A percentile compares a stretch with the other conserved stretches of the same genome.
Evolutionary conservation across 2,113 vertebrate genomes (phyloP).

Genomic region (Rhinichthys klamathensis): DNA sequence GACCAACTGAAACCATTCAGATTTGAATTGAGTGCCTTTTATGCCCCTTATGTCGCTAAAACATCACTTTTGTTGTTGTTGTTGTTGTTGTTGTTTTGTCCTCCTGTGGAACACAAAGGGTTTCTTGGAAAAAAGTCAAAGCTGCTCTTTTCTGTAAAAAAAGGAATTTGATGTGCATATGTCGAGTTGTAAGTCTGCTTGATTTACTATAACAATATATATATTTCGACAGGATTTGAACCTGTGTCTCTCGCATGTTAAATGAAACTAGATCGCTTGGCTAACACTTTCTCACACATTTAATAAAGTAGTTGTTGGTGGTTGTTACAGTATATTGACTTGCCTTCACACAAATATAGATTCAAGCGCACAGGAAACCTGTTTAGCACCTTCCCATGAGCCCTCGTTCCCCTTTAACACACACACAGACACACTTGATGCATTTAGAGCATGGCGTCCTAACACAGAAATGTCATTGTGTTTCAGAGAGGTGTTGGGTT

Average conservation of each 20-base stretch:
- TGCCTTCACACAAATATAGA: not conserved
- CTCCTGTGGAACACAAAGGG: not conserved
- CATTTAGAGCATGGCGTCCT: slow-evolving; percentile 3
- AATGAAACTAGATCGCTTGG: not conserved
- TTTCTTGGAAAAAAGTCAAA: not conserved
- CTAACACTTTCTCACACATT: not conserved
- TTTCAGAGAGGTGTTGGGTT: slow-evolving; percentile 20
- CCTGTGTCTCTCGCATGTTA: not conserved
- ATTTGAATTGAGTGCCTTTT: too few relatives aligned
- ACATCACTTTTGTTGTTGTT: not conserved
- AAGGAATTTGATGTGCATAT: not conserved
- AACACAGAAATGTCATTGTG: slow-evolving; percentile 15
- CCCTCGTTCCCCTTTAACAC: not conserved
- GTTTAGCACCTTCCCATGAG: slow-evolving; percentile 8
- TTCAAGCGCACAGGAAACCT: not conserved
- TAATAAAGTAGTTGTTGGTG: not conserved
- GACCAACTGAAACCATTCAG: too few relatives aligned
- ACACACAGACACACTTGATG: slow-evolving; percentile 9
- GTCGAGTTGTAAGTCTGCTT: not conserved
- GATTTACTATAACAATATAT: not conserved
- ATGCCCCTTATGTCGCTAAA: not conserved
- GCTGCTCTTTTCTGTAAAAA: not conserved
- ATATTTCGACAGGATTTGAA: not conserved
- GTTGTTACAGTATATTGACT: not conserved
- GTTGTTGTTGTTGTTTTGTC: too few relatives aligned